Evolutionary conservation across 2,113 vertebrate species (phyloP).

Genomic region (Alligator sinensis): DNA sequence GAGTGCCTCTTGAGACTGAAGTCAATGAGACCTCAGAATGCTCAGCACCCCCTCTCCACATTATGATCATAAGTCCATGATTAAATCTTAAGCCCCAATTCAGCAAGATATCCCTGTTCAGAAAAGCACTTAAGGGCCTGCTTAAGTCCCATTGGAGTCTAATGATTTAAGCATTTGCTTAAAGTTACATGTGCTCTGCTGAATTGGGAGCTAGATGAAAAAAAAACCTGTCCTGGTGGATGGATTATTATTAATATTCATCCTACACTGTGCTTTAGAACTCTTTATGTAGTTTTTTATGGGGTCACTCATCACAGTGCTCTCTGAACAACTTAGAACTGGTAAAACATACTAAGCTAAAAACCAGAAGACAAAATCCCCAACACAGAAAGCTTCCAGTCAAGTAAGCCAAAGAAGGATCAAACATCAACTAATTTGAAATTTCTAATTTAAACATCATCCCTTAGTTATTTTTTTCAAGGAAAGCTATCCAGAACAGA

Average conservation of each 20-base stretch:
- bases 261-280: neutral
- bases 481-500: conserved; percentile 22
- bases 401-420: neutral
- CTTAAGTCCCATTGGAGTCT: neutral
- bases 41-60: neutral
- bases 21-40: neutral
- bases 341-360: neutral
- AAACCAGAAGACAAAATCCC: conserved; percentile 3
- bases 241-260: accelerated
- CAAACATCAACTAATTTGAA: neutral
- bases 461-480: conserved; percentile 25
- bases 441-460: neutral
- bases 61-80: too few relatives aligned
- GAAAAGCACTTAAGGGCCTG: neutral
- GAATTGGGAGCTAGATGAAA: neutral
- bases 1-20: neutral
- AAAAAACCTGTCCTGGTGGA: neutral
- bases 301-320: neutral
- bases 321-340: neutral
- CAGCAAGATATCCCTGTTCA: neutral
- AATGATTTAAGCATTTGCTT: neutral
- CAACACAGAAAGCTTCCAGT: neutral
- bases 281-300: neutral
- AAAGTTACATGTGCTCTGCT: neutral
- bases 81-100: neutral